A percentile compares a stretch with the other conserved stretches of the same genome.
Evolutionary conservation across 1,140 invertebrate species (phyloP).

Genomic region (Harlomillsia oculata): DNA sequence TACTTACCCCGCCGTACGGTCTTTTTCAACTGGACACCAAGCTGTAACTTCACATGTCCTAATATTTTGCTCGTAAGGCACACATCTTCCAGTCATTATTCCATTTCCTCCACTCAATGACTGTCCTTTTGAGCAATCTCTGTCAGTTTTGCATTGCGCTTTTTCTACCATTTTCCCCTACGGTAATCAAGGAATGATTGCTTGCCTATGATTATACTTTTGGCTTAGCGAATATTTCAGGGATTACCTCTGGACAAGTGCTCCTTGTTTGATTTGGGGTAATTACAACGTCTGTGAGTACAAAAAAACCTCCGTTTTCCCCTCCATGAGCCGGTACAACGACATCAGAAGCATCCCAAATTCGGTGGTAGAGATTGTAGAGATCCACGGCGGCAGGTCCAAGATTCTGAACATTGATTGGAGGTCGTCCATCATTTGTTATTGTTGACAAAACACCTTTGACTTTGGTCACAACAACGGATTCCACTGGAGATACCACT

Average conservation of each 20-base stretch:
- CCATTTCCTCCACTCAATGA: slow-evolving; percentile 40
- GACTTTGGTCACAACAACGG: slow-evolving; percentile 46
- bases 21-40: slow-evolving; percentile 48
- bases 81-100: slow-evolving; percentile 43
- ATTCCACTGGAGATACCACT: slow-evolving; percentile 42
- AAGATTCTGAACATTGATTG: too few relatives aligned
- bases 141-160: slow-evolving; percentile 24
- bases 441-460: slow-evolving; percentile 44
- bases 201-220: slow-evolving; percentile 1
- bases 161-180: slow-evolving; percentile 34
- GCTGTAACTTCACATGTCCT: slow-evolving; percentile 44
- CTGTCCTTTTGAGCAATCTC: slow-evolving; percentile 35
- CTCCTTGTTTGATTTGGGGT: slow-evolving; percentile 44
- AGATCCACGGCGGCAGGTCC: slow-evolving; percentile 5
- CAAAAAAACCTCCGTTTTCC: slow-evolving; percentile 49
- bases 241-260: slow-evolving; percentile 43
- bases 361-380: slow-evolving; percentile 37
- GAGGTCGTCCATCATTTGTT: slow-evolving; percentile 35
- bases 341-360: slow-evolving; percentile 50
- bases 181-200: not conserved
- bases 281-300: slow-evolving; percentile 47
- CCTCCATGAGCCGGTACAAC: slow-evolving; percentile 43
- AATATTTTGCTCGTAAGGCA: slow-evolving; percentile 31
- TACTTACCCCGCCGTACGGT: slow-evolving; percentile 23
- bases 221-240: slow-evolving; percentile 1